Evolutionary conservation across 2,888 invertebrate species (phyloP).

Genomic region (Amphipyra berbera): DNA sequence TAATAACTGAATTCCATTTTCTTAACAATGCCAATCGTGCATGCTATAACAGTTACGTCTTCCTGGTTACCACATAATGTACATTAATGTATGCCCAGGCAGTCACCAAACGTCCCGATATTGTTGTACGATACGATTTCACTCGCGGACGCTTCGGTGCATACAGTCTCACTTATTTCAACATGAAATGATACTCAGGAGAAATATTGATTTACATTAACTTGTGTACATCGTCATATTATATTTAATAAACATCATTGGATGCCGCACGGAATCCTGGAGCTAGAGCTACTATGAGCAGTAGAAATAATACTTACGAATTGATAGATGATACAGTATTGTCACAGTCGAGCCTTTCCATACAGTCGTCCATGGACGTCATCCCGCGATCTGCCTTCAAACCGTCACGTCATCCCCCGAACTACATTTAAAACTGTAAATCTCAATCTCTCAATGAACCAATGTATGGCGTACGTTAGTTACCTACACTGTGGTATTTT

Average conservation of each 20-base stretch:
- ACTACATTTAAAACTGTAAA: too few relatives aligned
- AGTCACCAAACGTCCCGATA: conserved; percentile 23
- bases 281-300: too few relatives aligned
- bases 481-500: too few relatives aligned
- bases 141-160: conserved; percentile 31
- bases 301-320: too few relatives aligned
- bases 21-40: background rate
- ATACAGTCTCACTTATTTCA: conserved; percentile 40
- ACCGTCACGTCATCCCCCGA: too few relatives aligned
- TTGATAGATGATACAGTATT: too few relatives aligned
- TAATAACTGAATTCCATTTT: background rate
- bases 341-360: too few relatives aligned
- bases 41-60: conserved; percentile 1
- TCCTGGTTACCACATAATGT: conserved; percentile 15
- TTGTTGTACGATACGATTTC: conserved; percentile 39
- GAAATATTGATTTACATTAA: conserved; percentile 42
- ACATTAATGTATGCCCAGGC: conserved; percentile 1
- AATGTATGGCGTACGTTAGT: too few relatives aligned
- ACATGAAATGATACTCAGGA: conserved; percentile 30
- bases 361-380: too few relatives aligned
- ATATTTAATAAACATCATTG: conserved; percentile 4
- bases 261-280: background rate
- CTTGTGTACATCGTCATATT: conserved; percentile 1
- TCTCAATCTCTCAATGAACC: too few relatives aligned
- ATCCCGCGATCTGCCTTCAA: too few relatives aligned